Conservation (phyloP, 2,113 vertebrate species). For the Rhynchomys soricoides region DNA sequence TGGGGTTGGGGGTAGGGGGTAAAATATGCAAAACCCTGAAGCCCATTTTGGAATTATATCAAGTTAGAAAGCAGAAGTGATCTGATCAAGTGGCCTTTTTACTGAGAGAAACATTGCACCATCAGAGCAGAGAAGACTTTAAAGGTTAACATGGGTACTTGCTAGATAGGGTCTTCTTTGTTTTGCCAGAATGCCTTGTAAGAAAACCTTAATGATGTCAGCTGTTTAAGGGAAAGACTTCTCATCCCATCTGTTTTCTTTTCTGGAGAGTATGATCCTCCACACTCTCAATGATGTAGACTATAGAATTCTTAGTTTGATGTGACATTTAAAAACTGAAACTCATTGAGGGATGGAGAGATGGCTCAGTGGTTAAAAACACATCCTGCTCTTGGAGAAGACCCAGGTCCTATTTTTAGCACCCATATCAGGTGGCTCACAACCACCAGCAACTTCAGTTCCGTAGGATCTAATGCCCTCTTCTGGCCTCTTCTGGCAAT, state of each 20-base stretch:
- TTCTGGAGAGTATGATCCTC: neutral
- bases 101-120: neutral
- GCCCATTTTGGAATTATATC: slow-evolving; percentile 35
- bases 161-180: slow-evolving; percentile 54
- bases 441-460: neutral
- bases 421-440: neutral
- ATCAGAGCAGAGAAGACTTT: neutral
- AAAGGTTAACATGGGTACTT: slow-evolving; percentile 66
- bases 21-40: slow-evolving; percentile 34
- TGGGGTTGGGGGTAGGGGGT: neutral
- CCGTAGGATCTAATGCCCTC: no score
- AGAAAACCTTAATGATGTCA: neutral
- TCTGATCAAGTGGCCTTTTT: slow-evolving; percentile 53
- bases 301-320: slow-evolving; percentile 4
- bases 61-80: slow-evolving; percentile 39
- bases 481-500: neutral
- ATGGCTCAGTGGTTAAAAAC: neutral
- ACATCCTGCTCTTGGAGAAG: neutral
- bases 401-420: neutral
- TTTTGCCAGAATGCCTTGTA: slow-evolving; percentile 47
- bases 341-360: neutral
- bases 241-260: neutral
- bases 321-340: slow-evolving; percentile 44
- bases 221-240: neutral
- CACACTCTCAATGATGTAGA: neutral